Evolutionary conservation across 1,140 invertebrate species (phyloP), one percentile per base, ranked within the genome.

Genomic region (Orchestia grillus): DNA sequence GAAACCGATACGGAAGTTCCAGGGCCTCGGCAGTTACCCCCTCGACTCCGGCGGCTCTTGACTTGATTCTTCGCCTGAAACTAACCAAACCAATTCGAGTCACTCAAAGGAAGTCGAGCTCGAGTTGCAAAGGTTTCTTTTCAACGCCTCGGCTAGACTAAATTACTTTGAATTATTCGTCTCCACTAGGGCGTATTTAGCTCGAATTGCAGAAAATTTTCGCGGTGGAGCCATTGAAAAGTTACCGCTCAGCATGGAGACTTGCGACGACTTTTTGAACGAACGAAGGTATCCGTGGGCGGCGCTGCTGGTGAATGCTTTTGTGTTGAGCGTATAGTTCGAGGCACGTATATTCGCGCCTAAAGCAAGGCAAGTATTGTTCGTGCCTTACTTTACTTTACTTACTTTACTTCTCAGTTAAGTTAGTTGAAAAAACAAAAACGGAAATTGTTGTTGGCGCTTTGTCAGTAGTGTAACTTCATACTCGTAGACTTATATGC

Each of bases 61-160:
- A 90, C 43, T 90, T 90, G 88, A 90, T 90, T 90, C 43, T 36
- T 90, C 41, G 88, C 41, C 41, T 44, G 88, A 44, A 90, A 90
- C 88, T 90, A 90, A 90, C 88, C 88, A 90, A 90, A 90, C 88
- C 88, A 90, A 90, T 90, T 90, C 41, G 43, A 90, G 88, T 44
- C 88, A 44, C 88, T 90, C 88, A 90, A 90, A 90, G 88, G 88
- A 90, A 90, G 6, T 44, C 88, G 88, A 42, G 88, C 88, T 90
- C 88, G 42, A 90, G 36, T 90, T 90, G 88, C 88, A 90, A 90
- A 42, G 88, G 43, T 90, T 90, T 90, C 88, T 90, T 90, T 90
- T 90, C 88, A 90, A 90, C 88, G 88, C 15, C 43, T 41, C 43
- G 88, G 23, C 88, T 41, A 4, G n/a, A 90, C 88, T 44, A 44